These are phyloP conservation scores for Melanogrammus aeglefinus DNA, from an alignment of 2,797 vertebrate species.

Conservation along the genomic window DNA sequence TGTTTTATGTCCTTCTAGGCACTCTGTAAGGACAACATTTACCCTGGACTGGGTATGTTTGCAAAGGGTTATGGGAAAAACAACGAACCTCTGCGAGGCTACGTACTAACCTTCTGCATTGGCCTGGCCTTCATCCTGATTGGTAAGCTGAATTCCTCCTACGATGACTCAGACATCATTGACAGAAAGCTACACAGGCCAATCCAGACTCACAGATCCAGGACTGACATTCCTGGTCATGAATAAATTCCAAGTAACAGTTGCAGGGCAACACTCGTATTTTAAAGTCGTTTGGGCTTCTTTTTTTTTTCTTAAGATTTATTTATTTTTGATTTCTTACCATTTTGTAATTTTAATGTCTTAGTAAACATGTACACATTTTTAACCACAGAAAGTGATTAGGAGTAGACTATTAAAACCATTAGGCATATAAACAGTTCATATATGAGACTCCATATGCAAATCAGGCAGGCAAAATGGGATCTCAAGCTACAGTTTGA, in stretches of 20 bases:
- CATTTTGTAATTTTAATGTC: no score
- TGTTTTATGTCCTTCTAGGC: slow-evolving; percentile 69
- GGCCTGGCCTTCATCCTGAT: slow-evolving; percentile 96
- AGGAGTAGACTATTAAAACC: no score
- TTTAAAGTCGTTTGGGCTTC: background rate
- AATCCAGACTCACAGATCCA: background rate
- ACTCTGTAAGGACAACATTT: slow-evolving; percentile 95
- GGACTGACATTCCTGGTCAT: no score
- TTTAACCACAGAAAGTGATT: no score
- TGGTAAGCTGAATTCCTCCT: slow-evolving; percentile 68
- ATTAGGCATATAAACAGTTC: no score
- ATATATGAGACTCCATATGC: background rate
- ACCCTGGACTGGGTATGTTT: slow-evolving; percentile 89
- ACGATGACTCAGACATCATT: background rate
- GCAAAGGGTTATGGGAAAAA: slow-evolving; percentile 97
- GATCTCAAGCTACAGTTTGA: background rate
- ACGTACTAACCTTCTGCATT: slow-evolving; percentile 91
- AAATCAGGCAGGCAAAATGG: background rate
- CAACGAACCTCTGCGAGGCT: slow-evolving; percentile 93
- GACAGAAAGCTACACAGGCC: background rate
- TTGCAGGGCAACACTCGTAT: background rate
- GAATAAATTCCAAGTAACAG: background rate
- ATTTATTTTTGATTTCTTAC: no score
- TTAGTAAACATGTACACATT: no score
- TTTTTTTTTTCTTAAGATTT: no score